phyloP scores from a whole-genome alignment of 2,797 vertebrate genomes.

The Botia almorhae region DNA sequence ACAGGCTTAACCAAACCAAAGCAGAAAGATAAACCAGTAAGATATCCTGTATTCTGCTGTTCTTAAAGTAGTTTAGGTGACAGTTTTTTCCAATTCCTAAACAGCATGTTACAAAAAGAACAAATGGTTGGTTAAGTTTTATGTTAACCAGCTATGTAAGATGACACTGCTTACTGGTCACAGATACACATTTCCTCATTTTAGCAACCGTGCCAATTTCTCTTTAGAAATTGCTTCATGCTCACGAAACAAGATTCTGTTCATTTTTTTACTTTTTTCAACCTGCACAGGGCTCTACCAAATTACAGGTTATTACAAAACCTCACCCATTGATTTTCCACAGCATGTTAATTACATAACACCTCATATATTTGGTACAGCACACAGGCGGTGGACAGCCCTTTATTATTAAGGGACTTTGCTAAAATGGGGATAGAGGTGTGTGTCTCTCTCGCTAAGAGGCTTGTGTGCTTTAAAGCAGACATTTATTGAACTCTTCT shows the following conservation, averaged over 20 bases:
- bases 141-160: not conserved
- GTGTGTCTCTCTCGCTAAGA: constrained; percentile 16
- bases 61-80: too few relatives aligned
- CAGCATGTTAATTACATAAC: constrained; percentile 46
- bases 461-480: constrained; percentile 36
- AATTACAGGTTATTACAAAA: constrained; percentile 30
- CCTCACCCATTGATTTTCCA: constrained; percentile 26
- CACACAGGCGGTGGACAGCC: constrained; percentile 51
- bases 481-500: constrained; percentile 55
- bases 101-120: not conserved
- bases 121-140: not conserved
- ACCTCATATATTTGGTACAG: constrained; percentile 34
- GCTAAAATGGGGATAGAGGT: constrained; percentile 34
- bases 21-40: too few relatives aligned
- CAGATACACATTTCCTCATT: not conserved
- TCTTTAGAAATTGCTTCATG: not conserved
- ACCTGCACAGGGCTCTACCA: not conserved
- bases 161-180: not conserved
- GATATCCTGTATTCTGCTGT: too few relatives aligned
- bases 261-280: not conserved
- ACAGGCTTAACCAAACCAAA: too few relatives aligned
- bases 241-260: constrained; percentile 8
- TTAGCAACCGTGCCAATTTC: not conserved
- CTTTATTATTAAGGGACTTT: constrained; percentile 48
- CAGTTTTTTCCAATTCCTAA: too few relatives aligned